phyloP scores from a whole-genome alignment of 2,797 vertebrate genomes.

The Catostomus latipinnis region DNA sequence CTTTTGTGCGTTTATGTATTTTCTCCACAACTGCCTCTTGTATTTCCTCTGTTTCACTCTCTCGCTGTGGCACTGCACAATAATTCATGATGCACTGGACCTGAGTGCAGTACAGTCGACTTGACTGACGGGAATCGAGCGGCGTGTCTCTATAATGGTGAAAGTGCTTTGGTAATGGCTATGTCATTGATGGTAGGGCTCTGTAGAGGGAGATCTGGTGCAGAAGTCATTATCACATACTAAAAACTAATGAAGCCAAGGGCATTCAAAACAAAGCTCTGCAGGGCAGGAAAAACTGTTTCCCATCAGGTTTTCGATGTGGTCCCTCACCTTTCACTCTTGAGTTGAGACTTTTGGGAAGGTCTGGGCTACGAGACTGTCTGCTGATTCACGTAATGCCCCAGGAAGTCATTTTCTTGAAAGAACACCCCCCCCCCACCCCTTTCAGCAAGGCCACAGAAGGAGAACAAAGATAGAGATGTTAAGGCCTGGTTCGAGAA shows the following conservation, averaged over 20 bases:
- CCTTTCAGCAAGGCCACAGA: too few relatives aligned
- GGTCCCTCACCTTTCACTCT: conserved; percentile 60
- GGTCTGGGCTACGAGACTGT: conserved; percentile 69
- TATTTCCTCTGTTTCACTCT: conserved; percentile 63
- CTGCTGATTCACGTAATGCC: conserved; percentile 84
- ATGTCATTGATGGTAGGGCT: conserved; percentile 37
- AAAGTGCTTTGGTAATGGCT: conserved; percentile 43
- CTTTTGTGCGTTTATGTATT: conserved; percentile 58
- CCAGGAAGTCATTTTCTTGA: conserved; percentile 85
- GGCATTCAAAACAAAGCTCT: conserved; percentile 31
- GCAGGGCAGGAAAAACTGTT: conserved; percentile 45
- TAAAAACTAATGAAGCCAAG: conserved; percentile 46
- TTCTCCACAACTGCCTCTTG: conserved; percentile 34
- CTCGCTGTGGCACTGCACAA: conserved; percentile 72
- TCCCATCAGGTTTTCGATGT: conserved; percentile 45
- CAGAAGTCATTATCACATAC: conserved; percentile 49
- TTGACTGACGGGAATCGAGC: conserved; percentile 71
- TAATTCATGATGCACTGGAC: conserved; percentile 89
- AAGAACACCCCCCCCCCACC: conserved; percentile 72
- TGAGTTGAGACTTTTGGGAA: conserved; percentile 65
- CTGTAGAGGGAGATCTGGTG: conserved; percentile 22
- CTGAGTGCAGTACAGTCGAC: conserved; percentile 72
- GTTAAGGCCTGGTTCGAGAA: too few relatives aligned
- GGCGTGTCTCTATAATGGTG: conserved; percentile 40
- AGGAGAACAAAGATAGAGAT: too few relatives aligned